phyloP scores from a whole-genome alignment of 92 coral and sea anemone species.

The Paragorgia papillata region DNA sequence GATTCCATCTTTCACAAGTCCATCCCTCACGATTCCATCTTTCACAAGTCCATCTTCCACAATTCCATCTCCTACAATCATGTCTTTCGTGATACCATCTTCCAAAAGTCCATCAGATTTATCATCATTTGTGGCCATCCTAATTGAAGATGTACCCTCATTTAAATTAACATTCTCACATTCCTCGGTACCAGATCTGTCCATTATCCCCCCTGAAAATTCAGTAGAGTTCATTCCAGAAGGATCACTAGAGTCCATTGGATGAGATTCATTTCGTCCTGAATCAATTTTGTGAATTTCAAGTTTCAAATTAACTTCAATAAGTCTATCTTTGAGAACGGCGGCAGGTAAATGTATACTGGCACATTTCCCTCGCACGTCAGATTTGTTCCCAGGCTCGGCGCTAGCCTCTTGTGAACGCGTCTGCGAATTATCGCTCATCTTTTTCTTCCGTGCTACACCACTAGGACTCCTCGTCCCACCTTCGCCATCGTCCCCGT shows the following conservation, averaged over 20 bases:
- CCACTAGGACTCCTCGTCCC: conserved; percentile 60
- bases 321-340: conserved; percentile 17
- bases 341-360: not conserved
- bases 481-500: conserved; percentile 84
- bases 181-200: not conserved
- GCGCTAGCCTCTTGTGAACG: conserved; percentile 44
- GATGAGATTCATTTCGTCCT: not conserved
- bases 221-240: not conserved
- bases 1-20: not conserved
- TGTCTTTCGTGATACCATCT: not conserved
- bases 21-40: not conserved
- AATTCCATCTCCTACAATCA: not conserved
- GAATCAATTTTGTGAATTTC: not conserved
- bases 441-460: conserved; percentile 36
- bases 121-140: not conserved
- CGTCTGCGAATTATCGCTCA: conserved; percentile 63
- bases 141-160: not conserved
- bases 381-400: conserved; percentile 15
- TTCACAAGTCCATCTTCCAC: not conserved
- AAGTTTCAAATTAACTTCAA: conserved; percentile 27
- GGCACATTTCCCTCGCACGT: conserved; percentile 27
- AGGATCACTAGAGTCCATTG: not conserved
- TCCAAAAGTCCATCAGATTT: too few species aligned
- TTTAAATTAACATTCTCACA: not conserved
- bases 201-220: not conserved